phyloP scores from a whole-genome alignment of 1,140 invertebrate genomes.

The Onthophagus taurus region DNA sequence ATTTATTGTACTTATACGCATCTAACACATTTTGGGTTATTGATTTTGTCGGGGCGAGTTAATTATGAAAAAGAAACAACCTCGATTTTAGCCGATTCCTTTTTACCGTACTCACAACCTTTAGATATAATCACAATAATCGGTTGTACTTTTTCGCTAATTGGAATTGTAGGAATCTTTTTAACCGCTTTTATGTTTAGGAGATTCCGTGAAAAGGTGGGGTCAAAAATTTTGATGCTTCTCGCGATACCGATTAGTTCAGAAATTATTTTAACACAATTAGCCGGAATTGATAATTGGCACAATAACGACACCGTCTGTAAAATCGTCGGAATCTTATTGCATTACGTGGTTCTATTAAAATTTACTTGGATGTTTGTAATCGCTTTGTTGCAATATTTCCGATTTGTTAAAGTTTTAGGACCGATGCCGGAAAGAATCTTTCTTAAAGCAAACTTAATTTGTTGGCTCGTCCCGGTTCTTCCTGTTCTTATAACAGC shows the following conservation, averaged over 20 bases:
- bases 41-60: slow-evolving; percentile 31
- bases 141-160: slow-evolving; percentile 47
- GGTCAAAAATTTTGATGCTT: slow-evolving; percentile 50
- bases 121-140: slow-evolving; percentile 49
- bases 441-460: slow-evolving; percentile 26
- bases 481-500: slow-evolving; percentile 25
- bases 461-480: slow-evolving; percentile 31
- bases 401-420: slow-evolving; percentile 48
- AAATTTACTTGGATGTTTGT: slow-evolving; percentile 58
- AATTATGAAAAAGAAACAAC: slow-evolving; percentile 22
- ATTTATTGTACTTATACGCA: slow-evolving; percentile 47
- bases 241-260: slow-evolving; percentile 47
- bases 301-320: slow-evolving; percentile 30
- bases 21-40: slow-evolving; percentile 50
- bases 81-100: slow-evolving; percentile 15
- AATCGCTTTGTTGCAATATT: slow-evolving; percentile 51
- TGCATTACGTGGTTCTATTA: slow-evolving; percentile 51
- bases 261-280: slow-evolving; percentile 45
- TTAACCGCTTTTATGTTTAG: slow-evolving; percentile 46
- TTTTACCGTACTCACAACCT: neutral
- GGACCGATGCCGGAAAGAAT: slow-evolving; percentile 35
- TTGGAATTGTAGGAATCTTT: slow-evolving; percentile 48
- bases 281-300: slow-evolving; percentile 41
- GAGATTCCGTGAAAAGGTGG: slow-evolving; percentile 47
- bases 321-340: slow-evolving; percentile 42